These are phyloP conservation scores for Stratiomys singularior DNA, from an alignment of 2,888 invertebrate species.

Conservation along the genomic window DNA sequence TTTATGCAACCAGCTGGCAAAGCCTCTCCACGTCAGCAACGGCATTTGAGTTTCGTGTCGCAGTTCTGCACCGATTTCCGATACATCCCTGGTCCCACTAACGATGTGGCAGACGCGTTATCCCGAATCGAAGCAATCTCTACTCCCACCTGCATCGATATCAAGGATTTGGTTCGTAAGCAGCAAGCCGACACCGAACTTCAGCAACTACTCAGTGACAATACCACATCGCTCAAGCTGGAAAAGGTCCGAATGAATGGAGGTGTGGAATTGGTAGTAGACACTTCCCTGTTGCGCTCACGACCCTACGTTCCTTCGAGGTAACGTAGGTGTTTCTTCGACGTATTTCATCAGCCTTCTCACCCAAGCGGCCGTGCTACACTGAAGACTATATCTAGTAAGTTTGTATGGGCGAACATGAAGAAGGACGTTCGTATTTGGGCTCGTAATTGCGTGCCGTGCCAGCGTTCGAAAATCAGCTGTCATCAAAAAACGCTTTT, in stretches of 20 bases:
- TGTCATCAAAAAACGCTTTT: neutral
- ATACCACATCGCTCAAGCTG: neutral
- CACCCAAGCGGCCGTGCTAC: constrained; percentile 21
- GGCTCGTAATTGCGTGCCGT: too few species aligned
- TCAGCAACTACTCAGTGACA: neutral
- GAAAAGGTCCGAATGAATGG: neutral
- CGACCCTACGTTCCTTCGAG: neutral
- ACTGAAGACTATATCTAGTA: neutral
- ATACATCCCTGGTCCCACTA: neutral
- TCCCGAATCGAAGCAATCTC: neutral
- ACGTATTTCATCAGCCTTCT: constrained; percentile 8
- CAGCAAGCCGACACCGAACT: neutral
- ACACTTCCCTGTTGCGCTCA: neutral
- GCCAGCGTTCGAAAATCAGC: constrained; percentile 2
- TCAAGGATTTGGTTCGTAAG: neutral
- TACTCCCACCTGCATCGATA: neutral
- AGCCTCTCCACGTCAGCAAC: too few species aligned
- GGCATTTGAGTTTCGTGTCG: neutral
- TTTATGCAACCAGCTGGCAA: neutral
- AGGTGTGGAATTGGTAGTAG: neutral
- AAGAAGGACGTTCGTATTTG: too few species aligned
- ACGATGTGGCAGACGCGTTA: neutral
- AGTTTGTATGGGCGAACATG: constrained; percentile 1
- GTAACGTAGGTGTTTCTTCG: neutral
- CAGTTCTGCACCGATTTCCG: neutral